Evolutionary conservation across 37 sponge, comb jelly and placozoan genomes (phyloP), one percentile per base, ranked within the genome.

Genomic region (Beroe forskalii): DNA sequence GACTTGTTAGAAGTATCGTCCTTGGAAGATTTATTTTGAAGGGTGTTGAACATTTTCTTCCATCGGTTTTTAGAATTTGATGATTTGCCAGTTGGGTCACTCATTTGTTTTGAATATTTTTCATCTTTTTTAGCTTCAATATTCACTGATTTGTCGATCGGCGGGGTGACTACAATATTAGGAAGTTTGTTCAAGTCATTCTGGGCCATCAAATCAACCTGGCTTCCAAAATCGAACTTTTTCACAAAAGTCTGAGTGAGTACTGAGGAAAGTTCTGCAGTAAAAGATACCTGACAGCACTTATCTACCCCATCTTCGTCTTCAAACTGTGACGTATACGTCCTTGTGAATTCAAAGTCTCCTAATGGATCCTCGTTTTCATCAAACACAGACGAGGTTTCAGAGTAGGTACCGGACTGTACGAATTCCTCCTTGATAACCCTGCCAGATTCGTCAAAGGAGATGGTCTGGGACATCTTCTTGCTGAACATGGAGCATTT

Each of bases 101-200:
- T 32, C 9, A 32, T 36, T 17, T 69, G 27, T 17, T 69, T 28
- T 2, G 72, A 28, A 37, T 33, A 69, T 9, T 33, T 36, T 19
- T 19, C 12, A 37, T 27, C 33, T 1, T 27, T 27, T 69, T 69
- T 69, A 19, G 32, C 72, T 12, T 32, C 32, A 37, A 69, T 32
- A 17, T 69, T 69, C 37, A 32, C 32, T 12, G 32, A 20, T 36
- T 69, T 69, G 9, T 32, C 72, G 20, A 38, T 38, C 0, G 86
- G 86, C 40, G 86, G 86, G 44, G 86, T 80, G 4, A 80, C 86
- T 6, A 80, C 86, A n/a, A 80, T 80, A 48, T 80, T 41, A 25
- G 86, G 86, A 25, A 80, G 4, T 42, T 80, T 80, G 86, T 80
- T 80, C 55, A 80, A 37, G 27, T 80, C 86, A 48, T 80, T 80